These are phyloP conservation scores for Natator depressus DNA, from an alignment of 2,113 vertebrate species.

Conservation along the genomic window DNA sequence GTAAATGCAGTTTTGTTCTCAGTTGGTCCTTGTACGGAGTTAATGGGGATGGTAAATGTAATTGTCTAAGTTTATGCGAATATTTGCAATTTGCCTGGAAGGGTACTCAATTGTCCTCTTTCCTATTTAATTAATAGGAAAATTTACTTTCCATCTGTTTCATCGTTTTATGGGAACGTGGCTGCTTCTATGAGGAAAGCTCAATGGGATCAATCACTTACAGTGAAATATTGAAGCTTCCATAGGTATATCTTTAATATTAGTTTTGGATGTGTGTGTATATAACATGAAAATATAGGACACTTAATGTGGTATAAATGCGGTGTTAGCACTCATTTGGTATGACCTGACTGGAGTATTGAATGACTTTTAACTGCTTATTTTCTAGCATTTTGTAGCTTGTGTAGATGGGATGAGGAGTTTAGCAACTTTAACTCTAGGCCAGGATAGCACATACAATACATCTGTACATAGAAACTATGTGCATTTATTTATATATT, in stretches of 20 bases:
- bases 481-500: no score
- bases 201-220: not conserved
- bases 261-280: no score
- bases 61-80: not conserved
- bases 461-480: no score
- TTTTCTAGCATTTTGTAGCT: no score
- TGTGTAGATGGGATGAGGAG: no score
- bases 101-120: not conserved
- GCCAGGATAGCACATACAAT: not conserved
- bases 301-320: not conserved
- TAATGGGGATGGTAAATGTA: not conserved
- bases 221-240: not conserved
- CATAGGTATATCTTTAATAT: not conserved
- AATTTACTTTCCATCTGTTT: not conserved
- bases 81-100: not conserved
- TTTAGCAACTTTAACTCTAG: no score
- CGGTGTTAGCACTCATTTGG: not conserved
- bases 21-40: not conserved
- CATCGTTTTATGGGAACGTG: rapidly evolving
- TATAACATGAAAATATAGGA: no score
- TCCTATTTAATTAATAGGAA: not conserved
- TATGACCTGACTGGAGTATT: no score
- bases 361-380: no score
- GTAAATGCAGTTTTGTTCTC: not conserved
- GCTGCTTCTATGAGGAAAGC: rapidly evolving